Evolutionary conservation across 1,140 invertebrate species (phyloP).

Genomic region (Eueides isabella): DNA sequence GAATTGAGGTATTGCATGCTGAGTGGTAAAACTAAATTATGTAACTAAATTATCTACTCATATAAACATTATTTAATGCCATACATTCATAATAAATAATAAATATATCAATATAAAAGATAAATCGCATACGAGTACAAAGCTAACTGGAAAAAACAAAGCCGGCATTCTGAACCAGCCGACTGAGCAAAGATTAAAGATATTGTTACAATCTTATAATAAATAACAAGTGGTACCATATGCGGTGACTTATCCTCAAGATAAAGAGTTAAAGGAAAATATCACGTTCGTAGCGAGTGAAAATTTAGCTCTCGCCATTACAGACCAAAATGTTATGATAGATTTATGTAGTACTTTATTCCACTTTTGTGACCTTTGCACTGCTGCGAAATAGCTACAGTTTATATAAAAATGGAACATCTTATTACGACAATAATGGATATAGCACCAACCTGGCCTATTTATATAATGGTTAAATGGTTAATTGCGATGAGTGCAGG

Average conservation of each 20-base stretch:
- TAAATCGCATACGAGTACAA: neutral
- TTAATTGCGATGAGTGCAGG: no score
- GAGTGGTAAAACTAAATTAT: no score
- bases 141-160: neutral
- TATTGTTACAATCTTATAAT: neutral
- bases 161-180: neutral
- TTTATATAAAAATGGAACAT: neutral
- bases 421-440: neutral
- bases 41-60: no score
- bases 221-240: neutral
- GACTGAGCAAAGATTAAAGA: neutral
- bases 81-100: neutral
- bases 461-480: no score
- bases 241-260: neutral
- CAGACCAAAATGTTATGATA: neutral
- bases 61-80: no score
- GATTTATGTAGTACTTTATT: slow-evolving; percentile 8
- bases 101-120: neutral
- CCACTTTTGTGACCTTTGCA: neutral
- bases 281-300: neutral
- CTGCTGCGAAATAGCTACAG: neutral
- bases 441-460: no score
- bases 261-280: neutral
- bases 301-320: neutral
- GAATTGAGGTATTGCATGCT: no score